A percentile compares a stretch with the other conserved stretches of the same genome.
phyloP scores from a whole-genome alignment of 2,113 vertebrate genomes.

The Probosciger aterrimus region DNA sequence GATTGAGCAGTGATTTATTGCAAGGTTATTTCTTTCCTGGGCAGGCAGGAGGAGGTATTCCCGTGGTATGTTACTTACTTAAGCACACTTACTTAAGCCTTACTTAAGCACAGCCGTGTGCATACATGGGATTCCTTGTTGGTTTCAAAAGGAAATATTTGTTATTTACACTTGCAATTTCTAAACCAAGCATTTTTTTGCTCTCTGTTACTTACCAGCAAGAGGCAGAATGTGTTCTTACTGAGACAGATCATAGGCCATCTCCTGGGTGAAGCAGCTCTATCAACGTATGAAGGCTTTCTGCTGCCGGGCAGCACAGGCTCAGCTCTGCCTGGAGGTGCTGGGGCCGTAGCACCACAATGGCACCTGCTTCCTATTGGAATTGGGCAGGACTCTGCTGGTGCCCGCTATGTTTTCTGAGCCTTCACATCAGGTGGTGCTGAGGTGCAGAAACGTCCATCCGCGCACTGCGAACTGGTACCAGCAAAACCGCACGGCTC shows the following conservation, averaged over 20 bases:
- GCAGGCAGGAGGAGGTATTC: background rate
- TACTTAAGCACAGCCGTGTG: background rate
- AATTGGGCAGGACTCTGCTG: background rate
- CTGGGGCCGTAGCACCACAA: background rate
- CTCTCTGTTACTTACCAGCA: background rate
- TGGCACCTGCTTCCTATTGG: rapidly evolving
- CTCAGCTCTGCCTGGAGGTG: background rate
- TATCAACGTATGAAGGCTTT: rapidly evolving
- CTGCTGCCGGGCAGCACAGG: rapidly evolving
- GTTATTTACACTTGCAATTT: background rate
- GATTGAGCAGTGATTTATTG: conserved; percentile 59
- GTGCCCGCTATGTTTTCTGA: background rate
- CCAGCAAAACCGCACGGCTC: background rate
- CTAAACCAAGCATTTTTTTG: background rate
- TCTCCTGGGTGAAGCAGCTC: background rate
- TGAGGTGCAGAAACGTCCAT: background rate
- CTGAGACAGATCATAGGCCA: no score
- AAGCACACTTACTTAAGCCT: no score
- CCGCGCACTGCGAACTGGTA: rapidly evolving
- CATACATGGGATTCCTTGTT: background rate
- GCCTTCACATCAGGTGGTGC: background rate
- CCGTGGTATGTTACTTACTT: background rate
- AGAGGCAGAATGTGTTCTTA: background rate
- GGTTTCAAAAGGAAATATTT: background rate
- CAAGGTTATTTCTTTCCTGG: background rate